These are phyloP conservation scores for Zapus hudsonius DNA, from an alignment of 2,113 vertebrate species.

Conservation along the genomic window DNA sequence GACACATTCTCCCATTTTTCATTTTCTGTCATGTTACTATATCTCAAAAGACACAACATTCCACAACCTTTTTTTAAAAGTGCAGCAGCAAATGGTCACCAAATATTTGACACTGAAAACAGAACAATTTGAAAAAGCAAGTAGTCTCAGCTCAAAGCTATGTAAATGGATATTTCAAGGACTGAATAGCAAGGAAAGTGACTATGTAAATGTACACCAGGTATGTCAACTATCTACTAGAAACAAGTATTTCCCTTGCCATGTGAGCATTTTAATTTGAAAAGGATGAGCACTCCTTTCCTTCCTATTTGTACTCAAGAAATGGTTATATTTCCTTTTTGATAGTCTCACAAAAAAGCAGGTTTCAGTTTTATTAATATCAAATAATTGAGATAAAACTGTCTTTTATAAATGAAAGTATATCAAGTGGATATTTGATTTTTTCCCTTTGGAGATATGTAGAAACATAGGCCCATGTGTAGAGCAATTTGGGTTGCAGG, in stretches of 20 bases:
- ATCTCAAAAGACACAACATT: slow-evolving; percentile 79
- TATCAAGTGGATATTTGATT: too few species aligned
- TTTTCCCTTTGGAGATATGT: slow-evolving; percentile 28
- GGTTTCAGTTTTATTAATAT: too few species aligned
- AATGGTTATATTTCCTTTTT: too few species aligned
- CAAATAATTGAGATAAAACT: slow-evolving; percentile 9
- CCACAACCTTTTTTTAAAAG: slow-evolving; percentile 54
- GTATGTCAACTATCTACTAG: slow-evolving; percentile 44
- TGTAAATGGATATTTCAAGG: slow-evolving; percentile 79
- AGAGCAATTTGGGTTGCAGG: slow-evolving; percentile 65
- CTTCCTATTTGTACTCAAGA: slow-evolving; percentile 16
- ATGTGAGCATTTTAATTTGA: slow-evolving; percentile 45
- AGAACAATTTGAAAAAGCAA: too few species aligned
- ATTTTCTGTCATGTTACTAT: too few species aligned
- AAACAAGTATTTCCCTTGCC: too few species aligned
- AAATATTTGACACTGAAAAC: too few species aligned
- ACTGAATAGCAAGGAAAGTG: slow-evolving; percentile 51
- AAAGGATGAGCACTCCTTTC: slow-evolving; percentile 5
- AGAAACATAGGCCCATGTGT: slow-evolving; percentile 57
- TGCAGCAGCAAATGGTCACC: slow-evolving; percentile 75
- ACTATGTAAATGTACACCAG: slow-evolving; percentile 73
- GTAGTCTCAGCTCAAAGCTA: too few species aligned
- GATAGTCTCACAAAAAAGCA: too few species aligned
- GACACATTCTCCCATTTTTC: too few species aligned
- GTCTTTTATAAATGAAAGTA: too few species aligned